Evolutionary conservation across 2,113 vertebrate species (phyloP).

Genomic region (Propithecus coquereli): DNA sequence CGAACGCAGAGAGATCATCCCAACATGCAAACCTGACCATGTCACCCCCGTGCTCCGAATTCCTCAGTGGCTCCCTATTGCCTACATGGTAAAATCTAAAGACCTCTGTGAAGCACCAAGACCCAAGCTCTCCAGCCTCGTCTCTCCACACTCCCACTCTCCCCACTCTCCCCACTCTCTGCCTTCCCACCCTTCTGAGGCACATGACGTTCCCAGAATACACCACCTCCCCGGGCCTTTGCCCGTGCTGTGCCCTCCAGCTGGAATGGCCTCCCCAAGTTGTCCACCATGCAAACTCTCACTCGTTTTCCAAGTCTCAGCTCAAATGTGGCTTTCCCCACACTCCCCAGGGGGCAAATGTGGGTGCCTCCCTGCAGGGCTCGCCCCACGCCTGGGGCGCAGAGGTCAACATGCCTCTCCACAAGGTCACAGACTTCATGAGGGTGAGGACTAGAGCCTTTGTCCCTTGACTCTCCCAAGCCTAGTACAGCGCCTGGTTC

Average conservation of each 20-base stretch:
- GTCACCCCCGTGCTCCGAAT: background rate
- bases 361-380: too few species aligned
- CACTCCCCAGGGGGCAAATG: background rate
- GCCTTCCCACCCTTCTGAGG: background rate
- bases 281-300: background rate
- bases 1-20: background rate
- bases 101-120: background rate
- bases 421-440: background rate
- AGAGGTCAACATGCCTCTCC: background rate
- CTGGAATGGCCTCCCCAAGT: background rate
- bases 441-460: background rate
- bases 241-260: background rate
- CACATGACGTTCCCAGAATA: background rate
- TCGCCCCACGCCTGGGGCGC: rapidly evolving
- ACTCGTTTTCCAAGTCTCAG: background rate
- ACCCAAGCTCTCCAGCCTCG: background rate
- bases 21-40: background rate
- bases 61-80: background rate
- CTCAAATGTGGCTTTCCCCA: background rate
- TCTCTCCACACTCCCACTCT: background rate
- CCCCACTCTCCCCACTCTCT: background rate
- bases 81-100: background rate
- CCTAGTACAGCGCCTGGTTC: background rate
- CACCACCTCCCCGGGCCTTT: background rate
- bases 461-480: background rate